A percentile compares a stretch with the other conserved stretches of the same genome.
Evolutionary conservation across 2,113 vertebrate genomes (phyloP).

Genomic region (Chaetura pelagica): DNA sequence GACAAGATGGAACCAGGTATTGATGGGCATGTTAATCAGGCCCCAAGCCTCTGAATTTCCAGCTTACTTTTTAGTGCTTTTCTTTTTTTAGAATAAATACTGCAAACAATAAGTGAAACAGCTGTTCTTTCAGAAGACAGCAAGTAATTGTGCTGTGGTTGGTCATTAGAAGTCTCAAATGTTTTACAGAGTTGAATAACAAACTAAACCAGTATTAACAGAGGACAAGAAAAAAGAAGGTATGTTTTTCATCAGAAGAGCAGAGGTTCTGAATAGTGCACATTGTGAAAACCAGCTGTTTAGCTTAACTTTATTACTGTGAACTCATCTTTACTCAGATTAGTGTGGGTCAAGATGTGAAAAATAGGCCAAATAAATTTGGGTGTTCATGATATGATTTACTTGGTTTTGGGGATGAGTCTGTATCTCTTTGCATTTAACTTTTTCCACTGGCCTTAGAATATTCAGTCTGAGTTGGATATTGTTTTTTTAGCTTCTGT

Average conservation of each 20-base stretch:
- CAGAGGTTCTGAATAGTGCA: not conserved
- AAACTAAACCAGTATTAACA: not conserved
- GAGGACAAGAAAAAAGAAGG: not conserved
- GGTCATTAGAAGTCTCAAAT: not conserved
- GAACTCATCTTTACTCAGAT: not conserved
- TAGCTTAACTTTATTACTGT: not conserved
- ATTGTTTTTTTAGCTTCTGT: not conserved
- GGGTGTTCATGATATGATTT: not conserved
- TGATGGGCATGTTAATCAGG: not conserved
- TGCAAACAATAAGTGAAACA: not conserved
- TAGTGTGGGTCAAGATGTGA: not conserved
- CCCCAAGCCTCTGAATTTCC: not conserved
- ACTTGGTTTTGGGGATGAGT: not conserved
- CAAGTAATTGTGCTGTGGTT: not conserved
- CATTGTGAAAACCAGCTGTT: not conserved
- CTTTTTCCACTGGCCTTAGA: not conserved
- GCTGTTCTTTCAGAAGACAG: not conserved
- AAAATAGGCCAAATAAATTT: not conserved
- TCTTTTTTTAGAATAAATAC: not conserved
- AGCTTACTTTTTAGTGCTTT: not conserved
- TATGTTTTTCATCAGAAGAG: not conserved
- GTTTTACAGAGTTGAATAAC: not conserved
- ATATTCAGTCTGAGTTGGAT: not conserved
- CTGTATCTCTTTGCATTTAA: not conserved
- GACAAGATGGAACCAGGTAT: not conserved